A percentile compares a stretch with the other conserved stretches of the same genome.
phyloP scores from a whole-genome alignment of 1,140 invertebrate species.

The Drosophila simulans region DNA sequence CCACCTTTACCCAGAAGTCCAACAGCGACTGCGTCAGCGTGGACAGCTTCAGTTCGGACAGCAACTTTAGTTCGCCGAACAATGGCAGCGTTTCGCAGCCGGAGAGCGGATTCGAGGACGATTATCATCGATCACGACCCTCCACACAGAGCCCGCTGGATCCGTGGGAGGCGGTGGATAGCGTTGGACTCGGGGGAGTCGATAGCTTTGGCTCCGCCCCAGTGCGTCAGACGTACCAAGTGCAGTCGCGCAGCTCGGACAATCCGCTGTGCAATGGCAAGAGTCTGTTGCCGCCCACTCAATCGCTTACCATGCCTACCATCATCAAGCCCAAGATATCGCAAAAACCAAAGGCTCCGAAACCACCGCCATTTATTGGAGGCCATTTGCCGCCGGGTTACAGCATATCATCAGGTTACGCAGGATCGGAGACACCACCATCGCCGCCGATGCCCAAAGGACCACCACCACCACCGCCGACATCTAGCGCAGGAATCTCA shows the following conservation, averaged over 20 bases:
- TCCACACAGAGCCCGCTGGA: conserved; percentile 84
- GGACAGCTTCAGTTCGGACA: conserved; percentile 90
- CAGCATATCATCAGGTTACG: conserved; percentile 38
- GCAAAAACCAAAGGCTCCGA: conserved; percentile 77
- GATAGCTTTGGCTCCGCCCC: conserved; percentile 73
- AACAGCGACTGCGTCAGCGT: conserved; percentile 90
- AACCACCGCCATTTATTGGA: conserved; percentile 68
- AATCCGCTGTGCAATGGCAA: conserved; percentile 85
- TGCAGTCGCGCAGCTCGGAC: conserved; percentile 61
- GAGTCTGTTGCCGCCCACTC: conserved; percentile 76
- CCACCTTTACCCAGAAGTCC: conserved; percentile 89
- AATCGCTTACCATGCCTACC: conserved; percentile 87
- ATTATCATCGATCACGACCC: conserved; percentile 87
- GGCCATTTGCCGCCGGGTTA: conserved; percentile 45
- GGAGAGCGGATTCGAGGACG: conserved; percentile 91
- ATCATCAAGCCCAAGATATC: conserved; percentile 87
- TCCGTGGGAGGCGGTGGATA: conserved; percentile 86
- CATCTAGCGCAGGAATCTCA: conserved; percentile 74
- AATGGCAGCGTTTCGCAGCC: conserved; percentile 89
- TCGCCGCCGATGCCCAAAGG: conserved; percentile 92
- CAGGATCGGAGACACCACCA: conserved; percentile 65
- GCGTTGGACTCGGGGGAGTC: conserved; percentile 56
- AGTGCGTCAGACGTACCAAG: conserved; percentile 72
- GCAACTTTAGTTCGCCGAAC: conserved; percentile 85
- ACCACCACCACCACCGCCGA: conserved; percentile 90